Evolutionary conservation across 2,888 invertebrate genomes (phyloP).

Genomic region (Platypus cylindrus): DNA sequence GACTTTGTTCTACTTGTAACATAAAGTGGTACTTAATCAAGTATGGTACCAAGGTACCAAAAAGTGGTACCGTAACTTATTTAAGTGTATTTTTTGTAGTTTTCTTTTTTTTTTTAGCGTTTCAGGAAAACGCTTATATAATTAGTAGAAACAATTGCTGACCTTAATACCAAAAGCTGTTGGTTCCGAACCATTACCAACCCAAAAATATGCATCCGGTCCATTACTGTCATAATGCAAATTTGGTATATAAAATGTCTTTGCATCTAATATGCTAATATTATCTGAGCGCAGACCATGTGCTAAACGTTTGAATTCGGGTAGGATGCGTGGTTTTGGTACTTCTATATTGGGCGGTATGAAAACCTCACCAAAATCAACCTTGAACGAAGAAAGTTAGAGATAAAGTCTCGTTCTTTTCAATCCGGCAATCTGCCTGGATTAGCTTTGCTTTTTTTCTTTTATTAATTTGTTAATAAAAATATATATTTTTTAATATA

Average conservation of each 20-base stretch:
- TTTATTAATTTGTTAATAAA: too few relatives aligned
- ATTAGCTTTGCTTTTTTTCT: too few relatives aligned
- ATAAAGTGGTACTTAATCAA: too few relatives aligned
- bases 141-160: not conserved
- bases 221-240: slow-evolving; percentile 85
- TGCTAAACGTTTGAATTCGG: slow-evolving; percentile 75
- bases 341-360: slow-evolving; percentile 65
- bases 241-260: slow-evolving; percentile 85
- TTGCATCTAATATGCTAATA: slow-evolving; percentile 81
- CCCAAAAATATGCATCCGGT: slow-evolving; percentile 89
- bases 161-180: slow-evolving; percentile 68
- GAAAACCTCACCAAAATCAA: slow-evolving; percentile 78
- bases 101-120: too few relatives aligned
- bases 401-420: too few relatives aligned
- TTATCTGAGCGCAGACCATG: slow-evolving; percentile 84
- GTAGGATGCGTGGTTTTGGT: slow-evolving; percentile 67
- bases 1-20: too few relatives aligned
- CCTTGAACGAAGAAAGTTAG: too few relatives aligned
- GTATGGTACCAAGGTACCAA: too few relatives aligned
- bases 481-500: too few relatives aligned
- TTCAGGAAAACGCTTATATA: slow-evolving; percentile 1
- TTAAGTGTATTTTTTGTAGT: too few relatives aligned
- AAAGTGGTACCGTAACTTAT: too few relatives aligned
- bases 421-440: too few relatives aligned
- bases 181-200: slow-evolving; percentile 78